These are phyloP conservation scores for Riparia riparia DNA, from an alignment of 2,113 vertebrate genomes.

Conservation along the genomic window DNA sequence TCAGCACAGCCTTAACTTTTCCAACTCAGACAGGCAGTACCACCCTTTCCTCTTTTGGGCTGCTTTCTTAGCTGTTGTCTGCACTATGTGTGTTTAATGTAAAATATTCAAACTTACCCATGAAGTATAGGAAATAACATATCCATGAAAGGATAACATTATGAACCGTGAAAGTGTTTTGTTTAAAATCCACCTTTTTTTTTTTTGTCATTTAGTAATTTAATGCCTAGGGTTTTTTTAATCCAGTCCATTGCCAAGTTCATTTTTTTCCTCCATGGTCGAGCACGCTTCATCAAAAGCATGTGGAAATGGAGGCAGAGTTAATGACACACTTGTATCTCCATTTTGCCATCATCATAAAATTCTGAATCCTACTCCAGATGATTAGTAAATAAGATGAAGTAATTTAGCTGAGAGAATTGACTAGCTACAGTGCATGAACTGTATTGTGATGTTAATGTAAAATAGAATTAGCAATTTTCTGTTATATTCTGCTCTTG, in stretches of 20 bases:
- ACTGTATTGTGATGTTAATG: slow-evolving; percentile 53
- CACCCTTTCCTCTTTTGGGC: background rate
- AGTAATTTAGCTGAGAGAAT: slow-evolving; percentile 63
- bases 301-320: slow-evolving; percentile 42
- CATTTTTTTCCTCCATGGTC: background rate
- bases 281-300: background rate
- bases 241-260: background rate
- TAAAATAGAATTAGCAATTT: slow-evolving; percentile 35
- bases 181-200: background rate
- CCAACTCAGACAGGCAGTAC: background rate
- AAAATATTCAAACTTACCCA: background rate
- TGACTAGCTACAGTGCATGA: slow-evolving; percentile 40
- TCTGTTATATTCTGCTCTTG: background rate
- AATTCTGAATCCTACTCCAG: slow-evolving; percentile 44
- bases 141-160: background rate
- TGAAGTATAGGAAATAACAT: background rate
- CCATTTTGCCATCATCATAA: slow-evolving; percentile 53
- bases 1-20: background rate
- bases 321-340: slow-evolving; percentile 47
- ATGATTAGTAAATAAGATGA: slow-evolving; percentile 70
- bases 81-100: background rate
- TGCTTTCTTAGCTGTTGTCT: background rate
- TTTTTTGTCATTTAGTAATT: background rate
- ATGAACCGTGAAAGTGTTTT: background rate
- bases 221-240: background rate